phyloP scores from a whole-genome alignment of 23 tunicate genomes.

The Trididemnum clinides region DNA sequence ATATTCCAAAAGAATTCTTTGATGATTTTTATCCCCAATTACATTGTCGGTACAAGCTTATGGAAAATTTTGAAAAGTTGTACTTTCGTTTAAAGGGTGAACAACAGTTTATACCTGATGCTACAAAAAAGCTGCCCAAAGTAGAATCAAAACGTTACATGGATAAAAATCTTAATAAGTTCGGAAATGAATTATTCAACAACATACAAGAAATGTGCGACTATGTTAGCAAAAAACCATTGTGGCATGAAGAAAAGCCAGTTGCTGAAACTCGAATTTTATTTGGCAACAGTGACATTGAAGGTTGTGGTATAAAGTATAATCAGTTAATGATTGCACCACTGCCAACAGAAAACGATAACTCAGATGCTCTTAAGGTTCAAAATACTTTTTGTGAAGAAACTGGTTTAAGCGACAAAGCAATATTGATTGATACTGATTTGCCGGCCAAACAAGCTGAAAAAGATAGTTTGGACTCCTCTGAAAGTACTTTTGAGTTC shows the following conservation, averaged over 20 bases:
- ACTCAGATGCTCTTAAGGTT: too few species aligned
- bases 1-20: conserved; percentile 34
- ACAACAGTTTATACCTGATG: conserved; percentile 43
- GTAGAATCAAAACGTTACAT: conserved; percentile 46
- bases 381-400: too few species aligned
- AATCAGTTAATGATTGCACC: too few species aligned
- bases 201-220: conserved; percentile 29
- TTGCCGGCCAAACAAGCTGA: too few species aligned
- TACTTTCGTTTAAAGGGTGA: conserved; percentile 52
- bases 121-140: conserved; percentile 16
- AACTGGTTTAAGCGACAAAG: too few species aligned
- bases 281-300: too few species aligned
- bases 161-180: conserved; percentile 18
- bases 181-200: conserved; percentile 17
- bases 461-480: too few species aligned
- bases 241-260: conserved; percentile 20
- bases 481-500: too few species aligned
- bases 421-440: too few species aligned
- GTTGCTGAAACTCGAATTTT: too few species aligned
- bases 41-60: conserved; percentile 26
- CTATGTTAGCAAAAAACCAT: conserved; percentile 27
- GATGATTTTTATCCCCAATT: background rate
- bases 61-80: conserved; percentile 57
- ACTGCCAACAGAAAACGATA: too few species aligned
- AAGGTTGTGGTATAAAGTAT: too few species aligned